Evolutionary conservation across 2,888 invertebrate species (phyloP), one percentile per base, ranked within the genome.

Genomic region (Andrena haemorrhoa): DNA sequence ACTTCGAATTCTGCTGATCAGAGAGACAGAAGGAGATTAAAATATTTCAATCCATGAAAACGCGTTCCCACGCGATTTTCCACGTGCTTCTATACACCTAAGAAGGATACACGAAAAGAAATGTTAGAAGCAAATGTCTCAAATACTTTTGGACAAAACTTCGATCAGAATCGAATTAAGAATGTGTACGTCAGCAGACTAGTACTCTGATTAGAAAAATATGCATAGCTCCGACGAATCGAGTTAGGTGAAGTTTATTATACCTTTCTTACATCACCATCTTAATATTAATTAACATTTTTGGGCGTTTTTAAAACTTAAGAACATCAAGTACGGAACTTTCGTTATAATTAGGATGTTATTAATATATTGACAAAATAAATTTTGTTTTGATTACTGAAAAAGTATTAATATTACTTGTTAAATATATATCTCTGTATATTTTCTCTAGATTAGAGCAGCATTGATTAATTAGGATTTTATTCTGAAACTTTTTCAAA

Each of bases 1-100:
- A 89, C 83, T 89, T 89, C 82, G 86, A 85, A 83, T 83, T 90
- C 90, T 91, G 79, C 75, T 87, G 86, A 88, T 89, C 87, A 80
- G 88, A 87, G 84, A 86, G 87, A 88, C n/a, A 83, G 87, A 89
- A 87, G 68, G 23, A 68, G 75, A 82, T 87, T 89, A 87, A 88
- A 88, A 87, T 88, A 87, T 90, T 91, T 90, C 77, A 88, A 90
- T 84, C 90, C 90, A 89, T 86, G 90, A 88, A 87, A 90, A 85
- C 86, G 90, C 86, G 89, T 90, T 90, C 88, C 92, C 88, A 89
- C 88, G 85, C 88, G 86, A 87, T 88, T 88, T 80, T 89, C 89
- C 82, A 82, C 83, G 89, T 86, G 89, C 90, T 89, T 90, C 91
- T 91, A 92, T 88, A 92, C 86, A 92, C 92, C 93, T 92, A 88